Conservation (phyloP, 2,888 invertebrate genomes). For the Meloe dianella region DNA sequence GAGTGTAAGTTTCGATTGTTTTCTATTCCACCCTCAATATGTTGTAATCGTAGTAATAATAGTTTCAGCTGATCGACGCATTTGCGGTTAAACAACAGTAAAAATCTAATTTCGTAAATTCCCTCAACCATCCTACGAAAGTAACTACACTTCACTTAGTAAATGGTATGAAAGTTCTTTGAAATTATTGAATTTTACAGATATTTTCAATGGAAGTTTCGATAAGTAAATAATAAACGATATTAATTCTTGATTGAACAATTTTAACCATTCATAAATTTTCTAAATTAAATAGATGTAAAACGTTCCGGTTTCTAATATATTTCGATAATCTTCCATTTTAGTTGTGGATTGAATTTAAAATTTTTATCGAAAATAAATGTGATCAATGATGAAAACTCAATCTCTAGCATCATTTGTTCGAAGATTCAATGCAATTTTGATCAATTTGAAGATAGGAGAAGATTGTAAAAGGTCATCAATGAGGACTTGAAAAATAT, state of each 20-base stretch:
- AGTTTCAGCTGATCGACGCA: not conserved
- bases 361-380: not conserved
- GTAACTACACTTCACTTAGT: too few relatives aligned
- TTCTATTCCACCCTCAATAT: not conserved
- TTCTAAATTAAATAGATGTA: not conserved
- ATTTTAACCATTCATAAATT: too few relatives aligned
- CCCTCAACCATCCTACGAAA: too few relatives aligned
- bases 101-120: slow-evolving; percentile 1
- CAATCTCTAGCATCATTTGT: not conserved
- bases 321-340: not conserved
- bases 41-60: not conserved
- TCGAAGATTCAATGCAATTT: not conserved
- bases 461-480: not conserved
- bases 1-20: slow-evolving; percentile 13
- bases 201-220: too few relatives aligned
- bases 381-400: not conserved
- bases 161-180: not conserved
- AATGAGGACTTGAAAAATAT: not conserved
- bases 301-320: too few relatives aligned
- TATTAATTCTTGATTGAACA: too few relatives aligned
- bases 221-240: too few relatives aligned
- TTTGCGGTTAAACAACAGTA: slow-evolving; percentile 1
- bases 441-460: not conserved
- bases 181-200: not conserved
- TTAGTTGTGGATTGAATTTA: not conserved